phyloP scores from a whole-genome alignment of 2,888 invertebrate species.

The Pristionchus japonicus region DNA sequence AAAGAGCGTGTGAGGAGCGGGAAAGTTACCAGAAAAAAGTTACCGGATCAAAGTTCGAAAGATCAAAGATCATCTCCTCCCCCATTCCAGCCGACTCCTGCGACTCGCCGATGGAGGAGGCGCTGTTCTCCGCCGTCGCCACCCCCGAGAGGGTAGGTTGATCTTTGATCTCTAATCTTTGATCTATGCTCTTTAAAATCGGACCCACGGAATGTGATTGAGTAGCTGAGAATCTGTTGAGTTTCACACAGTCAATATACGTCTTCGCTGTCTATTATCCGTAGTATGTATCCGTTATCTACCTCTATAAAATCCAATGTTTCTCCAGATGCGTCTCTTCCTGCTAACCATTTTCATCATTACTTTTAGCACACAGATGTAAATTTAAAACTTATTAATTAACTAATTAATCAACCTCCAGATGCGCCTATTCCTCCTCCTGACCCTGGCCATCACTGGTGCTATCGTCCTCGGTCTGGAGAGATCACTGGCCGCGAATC shows the following conservation, averaged over 20 bases:
- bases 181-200: not conserved
- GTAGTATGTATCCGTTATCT: too few relatives aligned
- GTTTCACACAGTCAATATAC: too few relatives aligned
- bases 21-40: not conserved
- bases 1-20: not conserved
- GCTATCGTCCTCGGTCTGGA: not conserved
- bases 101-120: conserved; percentile 20
- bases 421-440: conserved; percentile 29
- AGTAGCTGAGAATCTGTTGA: not conserved
- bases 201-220: too few relatives aligned
- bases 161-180: not conserved
- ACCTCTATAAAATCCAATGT: too few relatives aligned
- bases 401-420: not conserved
- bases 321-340: too few relatives aligned
- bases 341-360: too few relatives aligned
- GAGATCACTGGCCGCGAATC: not conserved
- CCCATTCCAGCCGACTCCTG: not conserved
- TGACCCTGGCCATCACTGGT: not conserved
- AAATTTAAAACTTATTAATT: not conserved
- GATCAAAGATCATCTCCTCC: conserved; percentile 15
- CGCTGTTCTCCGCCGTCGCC: not conserved
- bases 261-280: too few relatives aligned
- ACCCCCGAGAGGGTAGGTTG: conserved; percentile 32
- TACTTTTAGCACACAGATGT: not conserved
- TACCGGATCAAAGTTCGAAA: too few relatives aligned